A percentile compares a stretch with the other conserved stretches of the same genome.
phyloP scores from a whole-genome alignment of 1,140 invertebrate genomes.

The Tetragonula clypearis region DNA sequence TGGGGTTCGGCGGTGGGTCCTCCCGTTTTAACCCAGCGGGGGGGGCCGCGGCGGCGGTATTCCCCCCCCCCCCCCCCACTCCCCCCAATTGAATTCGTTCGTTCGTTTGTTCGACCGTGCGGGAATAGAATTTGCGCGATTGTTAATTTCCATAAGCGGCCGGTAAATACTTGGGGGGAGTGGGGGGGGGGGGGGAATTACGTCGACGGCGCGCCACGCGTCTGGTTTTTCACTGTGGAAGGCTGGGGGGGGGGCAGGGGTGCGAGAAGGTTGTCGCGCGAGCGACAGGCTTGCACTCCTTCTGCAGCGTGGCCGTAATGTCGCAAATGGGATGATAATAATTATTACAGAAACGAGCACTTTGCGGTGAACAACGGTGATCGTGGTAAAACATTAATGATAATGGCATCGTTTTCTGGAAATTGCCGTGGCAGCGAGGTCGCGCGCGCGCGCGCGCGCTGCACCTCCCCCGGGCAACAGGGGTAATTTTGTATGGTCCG shows the following conservation, averaged over 20 bases:
- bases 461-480: background rate
- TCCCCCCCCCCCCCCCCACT: no score
- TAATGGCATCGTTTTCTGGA: constrained; percentile 64
- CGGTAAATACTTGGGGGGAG: constrained; percentile 18
- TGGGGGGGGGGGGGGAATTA: background rate
- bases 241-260: background rate
- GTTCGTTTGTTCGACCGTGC: background rate
- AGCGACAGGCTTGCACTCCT: background rate
- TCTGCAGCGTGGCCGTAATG: constrained; percentile 34
- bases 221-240: background rate
- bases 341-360: constrained; percentile 63
- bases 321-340: constrained; percentile 64
- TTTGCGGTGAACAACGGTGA: constrained; percentile 55
- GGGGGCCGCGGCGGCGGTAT: no score
- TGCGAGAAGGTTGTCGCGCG: no score
- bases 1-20: no score
- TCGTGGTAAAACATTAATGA: constrained; percentile 63
- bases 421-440: constrained; percentile 39
- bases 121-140: background rate
- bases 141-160: constrained; percentile 38
- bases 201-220: background rate
- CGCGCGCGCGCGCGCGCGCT: background rate
- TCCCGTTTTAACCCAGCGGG: no score
- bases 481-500: constrained; percentile 53
- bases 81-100: background rate